These are phyloP conservation scores for Scrobipalpa atriplicella DNA, from an alignment of 2,888 invertebrate species.

Conservation along the genomic window DNA sequence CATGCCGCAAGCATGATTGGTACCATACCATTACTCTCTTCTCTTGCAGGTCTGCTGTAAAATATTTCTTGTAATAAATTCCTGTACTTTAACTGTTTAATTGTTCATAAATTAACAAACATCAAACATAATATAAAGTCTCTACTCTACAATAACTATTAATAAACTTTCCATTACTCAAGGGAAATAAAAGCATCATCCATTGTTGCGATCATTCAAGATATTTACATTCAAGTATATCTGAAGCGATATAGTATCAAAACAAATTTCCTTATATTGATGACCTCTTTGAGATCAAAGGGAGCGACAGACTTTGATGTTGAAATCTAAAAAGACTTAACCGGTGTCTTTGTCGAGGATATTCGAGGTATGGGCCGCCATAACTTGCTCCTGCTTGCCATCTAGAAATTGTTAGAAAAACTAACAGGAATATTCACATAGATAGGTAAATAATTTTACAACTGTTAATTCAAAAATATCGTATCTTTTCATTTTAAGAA, in stretches of 20 bases:
- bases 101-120: too few relatives aligned
- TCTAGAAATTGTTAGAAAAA: constrained; percentile 8
- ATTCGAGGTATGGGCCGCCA: constrained; percentile 20
- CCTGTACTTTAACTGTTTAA: too few relatives aligned
- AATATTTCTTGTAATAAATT: too few relatives aligned
- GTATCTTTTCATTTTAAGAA: too few relatives aligned
- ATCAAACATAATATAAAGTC: too few relatives aligned
- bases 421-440: neutral
- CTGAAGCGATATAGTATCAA: constrained; percentile 42
- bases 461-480: too few relatives aligned
- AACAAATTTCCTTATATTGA: constrained; percentile 68
- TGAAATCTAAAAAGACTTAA: constrained; percentile 68
- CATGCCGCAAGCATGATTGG: too few relatives aligned
- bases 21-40: too few relatives aligned
- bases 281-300: constrained; percentile 73
- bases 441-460: too few relatives aligned
- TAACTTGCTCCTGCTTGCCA: neutral
- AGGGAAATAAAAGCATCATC: neutral
- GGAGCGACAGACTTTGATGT: constrained; percentile 72
- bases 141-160: neutral
- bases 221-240: constrained; percentile 5
- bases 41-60: too few relatives aligned
- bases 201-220: neutral
- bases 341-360: constrained; percentile 59
- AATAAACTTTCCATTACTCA: constrained; percentile 3